Evolutionary conservation across 2,888 invertebrate species (phyloP), one percentile per base, ranked within the genome.

Genomic region (Neocrepidodera transversa): DNA sequence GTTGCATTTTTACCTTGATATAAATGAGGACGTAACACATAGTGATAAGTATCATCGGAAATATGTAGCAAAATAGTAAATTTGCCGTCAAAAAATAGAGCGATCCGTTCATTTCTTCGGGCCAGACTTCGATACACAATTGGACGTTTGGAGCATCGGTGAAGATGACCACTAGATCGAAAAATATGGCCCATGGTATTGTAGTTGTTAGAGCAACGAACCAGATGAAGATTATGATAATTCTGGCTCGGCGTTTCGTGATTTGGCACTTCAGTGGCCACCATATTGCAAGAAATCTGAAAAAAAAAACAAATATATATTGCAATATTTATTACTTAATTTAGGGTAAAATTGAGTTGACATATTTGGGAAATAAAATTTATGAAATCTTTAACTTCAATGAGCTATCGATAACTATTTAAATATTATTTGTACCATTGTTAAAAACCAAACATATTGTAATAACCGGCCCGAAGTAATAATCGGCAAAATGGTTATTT

Each of bases 281-380:
- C 91, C 96, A 95, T 72, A 96, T 97, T 42, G 96, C 96, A 69
- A 96, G 85, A 78, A 95, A 96, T 83, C 96, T 96, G 89, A 13
- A 89, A 83, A 80, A 80, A 17, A 49, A 28, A 38, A n/a, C 2
- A n/a, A 17, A 2, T 6, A n/a, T n/a, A n/a, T n/a, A n/a, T n/a
- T n/a, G n/a, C n/a, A n/a, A n/a, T n/a, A n/a, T n/a, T n/a, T n/a
- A n/a, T n/a, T n/a, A n/a, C n/a, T n/a, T n/a, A n/a, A n/a, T n/a
- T n/a, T n/a, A n/a, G n/a, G n/a, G n/a, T n/a, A n/a, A n/a, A n/a
- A n/a, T n/a, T n/a, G n/a, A n/a, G n/a, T n/a, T n/a, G n/a, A n/a
- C n/a, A n/a, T n/a, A n/a, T n/a, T n/a, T n/a, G n/a, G n/a, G n/a
- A n/a, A n/a, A n/a, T n/a, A n/a, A n/a, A n/a, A n/a, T n/a, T n/a